phyloP scores from a whole-genome alignment of 2,113 vertebrate species.

The Picathartes gymnocephalus region DNA sequence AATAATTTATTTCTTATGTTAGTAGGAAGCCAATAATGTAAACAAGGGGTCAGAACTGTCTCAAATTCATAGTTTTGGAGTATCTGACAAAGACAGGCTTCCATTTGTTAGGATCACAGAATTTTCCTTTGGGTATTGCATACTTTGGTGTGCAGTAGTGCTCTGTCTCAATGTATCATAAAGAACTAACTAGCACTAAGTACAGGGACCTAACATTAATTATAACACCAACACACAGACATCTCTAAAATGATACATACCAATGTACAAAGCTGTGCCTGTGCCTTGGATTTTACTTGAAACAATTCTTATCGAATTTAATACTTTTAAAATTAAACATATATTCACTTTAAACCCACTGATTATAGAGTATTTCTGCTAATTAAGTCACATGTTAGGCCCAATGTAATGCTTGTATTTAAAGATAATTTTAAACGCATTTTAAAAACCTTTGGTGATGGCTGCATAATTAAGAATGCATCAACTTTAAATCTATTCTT shows the following conservation, averaged over 20 bases:
- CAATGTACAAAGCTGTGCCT: slow-evolving; percentile 68
- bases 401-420: slow-evolving; percentile 50
- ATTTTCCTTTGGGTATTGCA: slow-evolving; percentile 75
- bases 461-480: slow-evolving; percentile 42
- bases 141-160: slow-evolving; percentile 82
- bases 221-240: slow-evolving; percentile 72
- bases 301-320: slow-evolving; percentile 52
- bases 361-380: slow-evolving; percentile 51
- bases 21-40: slow-evolving; percentile 76
- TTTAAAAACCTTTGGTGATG: slow-evolving; percentile 62
- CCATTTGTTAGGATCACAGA: slow-evolving; percentile 63
- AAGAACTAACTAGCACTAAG: slow-evolving; percentile 69
- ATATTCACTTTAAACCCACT: slow-evolving; percentile 54
- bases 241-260: slow-evolving; percentile 67
- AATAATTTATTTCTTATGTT: slow-evolving; percentile 56
- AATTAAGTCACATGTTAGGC: slow-evolving; percentile 49
- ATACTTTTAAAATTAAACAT: slow-evolving; percentile 25
- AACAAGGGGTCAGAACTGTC: slow-evolving; percentile 75
- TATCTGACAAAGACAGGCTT: slow-evolving; percentile 69
- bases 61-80: slow-evolving; percentile 67
- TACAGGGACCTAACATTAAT: slow-evolving; percentile 60
- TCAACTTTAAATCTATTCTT: neutral
- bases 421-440: slow-evolving; percentile 53
- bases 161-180: slow-evolving; percentile 74
- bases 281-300: slow-evolving; percentile 64